Base-by-base conservation (phyloP, 2,113 vertebrate genomes). In the Platysteira castanea region DNA sequence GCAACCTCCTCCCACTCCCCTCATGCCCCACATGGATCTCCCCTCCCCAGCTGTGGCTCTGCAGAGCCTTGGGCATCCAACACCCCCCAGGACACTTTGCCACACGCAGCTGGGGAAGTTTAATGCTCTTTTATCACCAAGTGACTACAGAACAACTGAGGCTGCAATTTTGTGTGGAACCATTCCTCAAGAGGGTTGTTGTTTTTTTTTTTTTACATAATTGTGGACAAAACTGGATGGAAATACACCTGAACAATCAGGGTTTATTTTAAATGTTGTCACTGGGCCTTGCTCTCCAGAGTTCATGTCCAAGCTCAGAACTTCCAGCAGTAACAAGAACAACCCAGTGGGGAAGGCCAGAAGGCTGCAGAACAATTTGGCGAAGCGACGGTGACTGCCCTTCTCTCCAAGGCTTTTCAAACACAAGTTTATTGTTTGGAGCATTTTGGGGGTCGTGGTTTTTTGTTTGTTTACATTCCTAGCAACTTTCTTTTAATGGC, bases 381-480 rank as follows among this genome's bases (percentile, higher is more conserved):
- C 54, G 78, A 68, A 24, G 22, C 9, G 46, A 11, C 39, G 68
- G 69, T 15, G 49, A 35, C 19, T 75, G 52, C 4, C 11, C 53
- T 61, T 68, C 46, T 41, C 39, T 46, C 37, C 41, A 60, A 28
- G 19, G 30, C 9, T 67, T 33, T 11, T 63, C 63, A 67, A 71
- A 71, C 18, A 67, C n/a, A 47, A 26, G 2, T 84, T 69, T 4
- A 22, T 21, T 61, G 19, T 18, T 76, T 74, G 41, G 12, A 89
- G 49, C 71, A 6, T 20, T 64, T 39, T 10, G 16, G 6, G 10
- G 22, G 5, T 14, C 2, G 1, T 59, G 61, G 4, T 2, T 10
- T 23, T 56, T 37, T 6, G 7, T 39, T 74, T 75, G 39, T 26
- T 27, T 21, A 35, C n/a, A 68, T 39, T 76, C 46, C 11, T 22